Percentiles rank a stretch among this genome's conserved stretches.
phyloP scores from a whole-genome alignment of 2,888 invertebrate species.

The Lathronympha strigana region DNA sequence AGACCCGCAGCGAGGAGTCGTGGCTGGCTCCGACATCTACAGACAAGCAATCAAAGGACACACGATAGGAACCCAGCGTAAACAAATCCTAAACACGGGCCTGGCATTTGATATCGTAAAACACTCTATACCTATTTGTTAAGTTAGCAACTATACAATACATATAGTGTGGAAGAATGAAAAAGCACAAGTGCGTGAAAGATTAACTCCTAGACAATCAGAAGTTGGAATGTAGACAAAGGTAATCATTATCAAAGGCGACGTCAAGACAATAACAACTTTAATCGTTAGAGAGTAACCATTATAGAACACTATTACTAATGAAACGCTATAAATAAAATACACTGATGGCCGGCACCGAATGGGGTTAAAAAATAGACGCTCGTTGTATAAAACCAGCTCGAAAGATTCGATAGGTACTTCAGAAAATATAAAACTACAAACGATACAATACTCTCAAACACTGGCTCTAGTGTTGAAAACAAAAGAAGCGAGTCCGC shows the following conservation, averaged over 20 bases:
- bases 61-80: background rate
- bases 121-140: slow-evolving; percentile 10
- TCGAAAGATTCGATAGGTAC: background rate
- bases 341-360: slow-evolving; percentile 13
- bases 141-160: slow-evolving; percentile 11
- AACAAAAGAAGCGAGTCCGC: no score
- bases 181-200: slow-evolving; percentile 26
- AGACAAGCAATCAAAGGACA: slow-evolving; percentile 22
- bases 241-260: slow-evolving; percentile 1
- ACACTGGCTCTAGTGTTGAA: background rate
- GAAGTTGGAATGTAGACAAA: slow-evolving; percentile 37
- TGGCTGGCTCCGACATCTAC: slow-evolving; percentile 1
- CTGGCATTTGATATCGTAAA: background rate
- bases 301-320: slow-evolving; percentile 44
- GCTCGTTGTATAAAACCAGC: background rate
- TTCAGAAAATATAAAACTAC: background rate
- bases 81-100: slow-evolving; percentile 2
- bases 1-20: slow-evolving; percentile 5
- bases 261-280: slow-evolving; percentile 27
- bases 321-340: slow-evolving; percentile 45
- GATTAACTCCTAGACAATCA: slow-evolving; percentile 28
- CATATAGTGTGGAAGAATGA: slow-evolving; percentile 18
- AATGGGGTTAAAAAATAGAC: background rate
- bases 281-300: slow-evolving; percentile 29
- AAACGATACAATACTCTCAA: background rate